These are phyloP conservation scores for Oreochromis tanganicae DNA, from an alignment of 2,113 vertebrate species.

Conservation along the genomic window DNA sequence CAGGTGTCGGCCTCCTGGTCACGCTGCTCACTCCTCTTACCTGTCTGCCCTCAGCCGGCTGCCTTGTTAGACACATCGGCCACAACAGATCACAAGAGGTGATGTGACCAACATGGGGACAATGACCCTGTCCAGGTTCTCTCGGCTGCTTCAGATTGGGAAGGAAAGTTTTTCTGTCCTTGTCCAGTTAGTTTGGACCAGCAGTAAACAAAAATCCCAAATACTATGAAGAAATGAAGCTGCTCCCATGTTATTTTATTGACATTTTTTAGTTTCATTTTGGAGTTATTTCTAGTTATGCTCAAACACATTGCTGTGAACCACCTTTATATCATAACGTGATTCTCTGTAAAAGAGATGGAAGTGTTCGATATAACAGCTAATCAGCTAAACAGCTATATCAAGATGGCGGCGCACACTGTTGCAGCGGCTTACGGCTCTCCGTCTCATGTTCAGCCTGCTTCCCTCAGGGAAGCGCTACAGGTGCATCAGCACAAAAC, in stretches of 20 bases:
- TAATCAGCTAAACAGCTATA: no score
- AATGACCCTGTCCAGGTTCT: background rate
- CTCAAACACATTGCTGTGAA: background rate
- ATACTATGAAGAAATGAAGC: background rate
- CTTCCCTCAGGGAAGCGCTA: no score
- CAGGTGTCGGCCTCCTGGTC: slow-evolving; percentile 8
- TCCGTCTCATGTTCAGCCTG: no score
- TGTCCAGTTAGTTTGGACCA: background rate
- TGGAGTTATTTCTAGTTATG: background rate
- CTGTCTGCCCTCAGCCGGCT: background rate
- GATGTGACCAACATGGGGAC: background rate
- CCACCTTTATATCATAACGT: background rate
- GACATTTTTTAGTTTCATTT: background rate
- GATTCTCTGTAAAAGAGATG: background rate
- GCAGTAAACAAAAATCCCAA: background rate
- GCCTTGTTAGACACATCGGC: slow-evolving; percentile 14
- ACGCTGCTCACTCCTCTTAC: background rate
- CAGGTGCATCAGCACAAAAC: no score
- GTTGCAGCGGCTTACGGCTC: no score
- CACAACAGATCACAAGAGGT: background rate
- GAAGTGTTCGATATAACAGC: background rate
- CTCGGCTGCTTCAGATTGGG: background rate
- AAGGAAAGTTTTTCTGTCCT: background rate
- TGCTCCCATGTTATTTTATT: background rate
- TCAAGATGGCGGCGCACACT: no score